Percentiles rank a stretch among this genome's conserved stretches.
Evolutionary conservation across 2,888 invertebrate species (phyloP).

Genomic region (Xestia xanthographa): DNA sequence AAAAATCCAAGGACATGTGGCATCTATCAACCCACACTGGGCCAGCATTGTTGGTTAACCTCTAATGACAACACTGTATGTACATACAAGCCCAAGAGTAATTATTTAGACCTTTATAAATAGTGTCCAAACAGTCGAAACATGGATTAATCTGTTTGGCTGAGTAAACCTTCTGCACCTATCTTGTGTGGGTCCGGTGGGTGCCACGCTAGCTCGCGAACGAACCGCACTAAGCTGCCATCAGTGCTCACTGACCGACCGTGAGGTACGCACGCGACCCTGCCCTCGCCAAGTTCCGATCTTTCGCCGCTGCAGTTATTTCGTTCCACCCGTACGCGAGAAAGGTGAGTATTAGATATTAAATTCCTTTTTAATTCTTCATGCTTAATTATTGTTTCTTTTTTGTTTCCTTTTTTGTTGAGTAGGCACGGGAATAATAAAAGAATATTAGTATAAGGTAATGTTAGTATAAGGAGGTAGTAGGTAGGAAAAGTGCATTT

Average conservation of each 20-base stretch:
- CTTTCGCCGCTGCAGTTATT: constrained; percentile 19
- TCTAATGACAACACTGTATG: background rate
- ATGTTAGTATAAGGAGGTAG: no score
- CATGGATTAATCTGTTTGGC: background rate
- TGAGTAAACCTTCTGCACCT: constrained; percentile 15
- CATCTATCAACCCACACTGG: background rate
- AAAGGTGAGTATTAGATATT: constrained; percentile 39
- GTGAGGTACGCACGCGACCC: constrained; percentile 26
- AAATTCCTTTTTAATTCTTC: background rate
- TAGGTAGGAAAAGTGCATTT: no score
- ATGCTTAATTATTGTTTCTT: background rate
- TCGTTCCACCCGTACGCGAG: constrained; percentile 12
- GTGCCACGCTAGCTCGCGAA: constrained; percentile 8
- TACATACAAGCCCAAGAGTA: background rate
- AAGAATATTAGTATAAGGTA: no score
- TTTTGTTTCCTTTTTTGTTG: background rate
- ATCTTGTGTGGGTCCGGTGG: background rate
- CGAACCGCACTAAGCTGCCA: background rate
- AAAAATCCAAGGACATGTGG: background rate
- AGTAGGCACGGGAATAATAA: no score
- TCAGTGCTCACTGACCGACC: constrained; percentile 35
- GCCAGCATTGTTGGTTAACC: background rate
- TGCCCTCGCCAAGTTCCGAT: constrained; percentile 24
- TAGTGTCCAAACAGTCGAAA: background rate
- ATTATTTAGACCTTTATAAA: background rate